Evolutionary conservation across 2,113 vertebrate species (phyloP).

Genomic region (Oreotrochilus melanogaster): DNA sequence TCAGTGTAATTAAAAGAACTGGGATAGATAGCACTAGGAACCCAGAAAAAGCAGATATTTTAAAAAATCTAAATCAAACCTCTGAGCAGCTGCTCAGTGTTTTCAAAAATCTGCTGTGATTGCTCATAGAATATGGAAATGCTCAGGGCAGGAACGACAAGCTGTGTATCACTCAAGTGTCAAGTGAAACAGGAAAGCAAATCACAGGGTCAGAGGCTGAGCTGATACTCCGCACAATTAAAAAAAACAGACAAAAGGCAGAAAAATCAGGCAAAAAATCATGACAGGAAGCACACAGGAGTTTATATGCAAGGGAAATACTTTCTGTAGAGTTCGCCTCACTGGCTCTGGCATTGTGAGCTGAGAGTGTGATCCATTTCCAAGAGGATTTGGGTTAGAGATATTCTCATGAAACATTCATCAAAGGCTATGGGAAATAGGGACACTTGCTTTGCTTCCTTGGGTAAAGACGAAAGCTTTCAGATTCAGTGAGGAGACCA

Average conservation of each 20-base stretch:
- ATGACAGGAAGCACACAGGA: background rate
- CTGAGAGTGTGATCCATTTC: background rate
- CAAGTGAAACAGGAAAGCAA: background rate
- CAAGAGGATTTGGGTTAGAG: background rate
- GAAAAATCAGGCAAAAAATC: background rate
- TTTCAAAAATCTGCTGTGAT: background rate
- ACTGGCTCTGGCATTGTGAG: background rate
- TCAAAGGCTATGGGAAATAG: background rate
- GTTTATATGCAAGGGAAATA: background rate
- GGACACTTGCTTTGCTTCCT: background rate
- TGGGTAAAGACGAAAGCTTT: background rate
- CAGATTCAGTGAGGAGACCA: background rate
- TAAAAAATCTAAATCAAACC: background rate
- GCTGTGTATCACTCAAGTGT: background rate
- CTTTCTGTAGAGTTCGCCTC: background rate
- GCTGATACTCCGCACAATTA: background rate
- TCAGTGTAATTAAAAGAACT: background rate
- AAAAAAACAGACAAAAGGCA: background rate
- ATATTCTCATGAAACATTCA: slow-evolving; percentile 17
- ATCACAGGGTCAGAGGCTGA: background rate
- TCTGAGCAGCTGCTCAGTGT: background rate
- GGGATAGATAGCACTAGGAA: background rate
- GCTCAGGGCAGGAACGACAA: background rate
- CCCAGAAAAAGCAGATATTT: background rate
- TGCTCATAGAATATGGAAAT: background rate